Evolutionary conservation across 2,888 invertebrate genomes (phyloP).

Genomic region (Tetragonisca angustula): DNA sequence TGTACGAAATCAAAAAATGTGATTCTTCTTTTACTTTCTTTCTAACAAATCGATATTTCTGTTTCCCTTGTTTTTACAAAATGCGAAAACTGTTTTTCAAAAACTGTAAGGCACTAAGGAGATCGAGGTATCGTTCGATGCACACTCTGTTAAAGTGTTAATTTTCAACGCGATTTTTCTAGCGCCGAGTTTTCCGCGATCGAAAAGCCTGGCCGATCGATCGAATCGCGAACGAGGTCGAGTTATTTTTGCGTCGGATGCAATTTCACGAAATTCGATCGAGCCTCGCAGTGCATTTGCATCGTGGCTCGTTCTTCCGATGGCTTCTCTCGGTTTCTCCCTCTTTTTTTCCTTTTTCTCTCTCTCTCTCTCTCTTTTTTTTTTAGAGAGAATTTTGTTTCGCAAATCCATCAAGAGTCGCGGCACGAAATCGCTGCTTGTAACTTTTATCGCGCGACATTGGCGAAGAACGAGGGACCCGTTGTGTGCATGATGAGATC

Average conservation of each 20-base stretch:
- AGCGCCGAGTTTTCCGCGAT: background rate
- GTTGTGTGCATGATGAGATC: background rate
- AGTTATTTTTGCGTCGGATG: background rate
- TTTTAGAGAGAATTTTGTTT: background rate
- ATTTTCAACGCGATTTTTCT: conserved; percentile 12
- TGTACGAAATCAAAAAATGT: too few species aligned
- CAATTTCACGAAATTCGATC: conserved; percentile 14
- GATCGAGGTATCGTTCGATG: background rate
- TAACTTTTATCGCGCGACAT: too few species aligned
- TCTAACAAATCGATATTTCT: too few species aligned
- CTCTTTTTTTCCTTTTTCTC: background rate
- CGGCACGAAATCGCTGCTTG: background rate
- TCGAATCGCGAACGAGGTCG: conserved; percentile 17
- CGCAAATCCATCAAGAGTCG: background rate
- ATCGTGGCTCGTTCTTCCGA: background rate
- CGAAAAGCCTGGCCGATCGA: background rate
- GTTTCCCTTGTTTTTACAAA: too few species aligned
- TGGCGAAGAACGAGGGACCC: background rate
- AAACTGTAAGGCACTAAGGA: too few species aligned
- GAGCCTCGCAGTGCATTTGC: conserved; percentile 4
- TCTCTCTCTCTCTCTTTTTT: background rate
- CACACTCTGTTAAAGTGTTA: background rate
- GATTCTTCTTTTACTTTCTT: too few species aligned
- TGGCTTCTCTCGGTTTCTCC: background rate
- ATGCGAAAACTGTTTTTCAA: too few species aligned